Evolutionary conservation across 2,797 vertebrate genomes (phyloP).

Genomic region (Acrocephalus scirpaceus): DNA sequence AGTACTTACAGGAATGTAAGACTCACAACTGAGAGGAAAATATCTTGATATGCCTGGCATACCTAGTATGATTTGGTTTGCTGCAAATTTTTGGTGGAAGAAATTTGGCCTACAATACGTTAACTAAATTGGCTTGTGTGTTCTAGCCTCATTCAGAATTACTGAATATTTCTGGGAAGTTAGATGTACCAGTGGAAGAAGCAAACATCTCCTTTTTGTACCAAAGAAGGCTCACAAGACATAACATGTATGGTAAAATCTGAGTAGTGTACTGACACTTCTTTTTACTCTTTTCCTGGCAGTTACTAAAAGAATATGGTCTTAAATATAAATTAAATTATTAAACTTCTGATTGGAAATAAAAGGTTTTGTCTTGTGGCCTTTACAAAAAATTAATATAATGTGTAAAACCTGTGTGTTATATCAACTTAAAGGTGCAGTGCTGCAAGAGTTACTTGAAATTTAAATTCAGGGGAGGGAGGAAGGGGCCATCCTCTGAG

Average conservation of each 20-base stretch:
- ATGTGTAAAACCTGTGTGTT: not conserved
- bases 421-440: constrained; percentile 33
- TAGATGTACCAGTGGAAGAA: constrained; percentile 70
- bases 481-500: not conserved
- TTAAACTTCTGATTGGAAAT: not conserved
- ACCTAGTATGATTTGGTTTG: not conserved
- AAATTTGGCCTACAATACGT: not conserved
- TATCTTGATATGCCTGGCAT: not conserved
- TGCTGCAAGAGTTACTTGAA: constrained; percentile 5
- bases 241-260: not conserved
- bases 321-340: not conserved
- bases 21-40: not conserved
- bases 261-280: not conserved
- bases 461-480: not conserved
- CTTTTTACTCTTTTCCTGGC: not conserved
- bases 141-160: not conserved
- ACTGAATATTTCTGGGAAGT: not conserved
- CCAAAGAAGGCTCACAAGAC: constrained; percentile 70
- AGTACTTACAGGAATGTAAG: not conserved
- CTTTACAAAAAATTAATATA: constrained; percentile 28
- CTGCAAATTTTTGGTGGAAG: not conserved
- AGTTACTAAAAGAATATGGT: not conserved
- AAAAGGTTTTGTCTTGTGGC: constrained; percentile 54
- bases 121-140: not conserved
- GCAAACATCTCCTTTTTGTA: constrained; percentile 55